Evolutionary conservation across 2,797 vertebrate species (phyloP).

Genomic region (Acipenser ruthenus): DNA sequence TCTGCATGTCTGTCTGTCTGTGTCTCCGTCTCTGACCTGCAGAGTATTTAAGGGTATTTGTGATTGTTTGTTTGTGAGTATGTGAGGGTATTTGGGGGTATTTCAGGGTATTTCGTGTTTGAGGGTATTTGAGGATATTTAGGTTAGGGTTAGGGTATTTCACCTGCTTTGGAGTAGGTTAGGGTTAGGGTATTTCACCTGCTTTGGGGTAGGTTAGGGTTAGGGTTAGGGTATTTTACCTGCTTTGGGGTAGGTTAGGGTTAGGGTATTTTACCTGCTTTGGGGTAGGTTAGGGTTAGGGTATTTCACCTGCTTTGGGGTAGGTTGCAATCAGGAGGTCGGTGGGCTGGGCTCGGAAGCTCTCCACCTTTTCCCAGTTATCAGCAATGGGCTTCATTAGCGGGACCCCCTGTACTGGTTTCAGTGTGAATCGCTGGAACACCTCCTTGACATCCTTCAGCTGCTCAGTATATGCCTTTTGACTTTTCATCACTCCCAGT

Average conservation of each 20-base stretch:
- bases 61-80: no score
- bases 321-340: slow-evolving; percentile 74
- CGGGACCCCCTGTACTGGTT: slow-evolving; percentile 49
- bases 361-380: slow-evolving; percentile 53
- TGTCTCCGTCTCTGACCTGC: no score
- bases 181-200: slow-evolving; percentile 26
- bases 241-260: slow-evolving; percentile 46
- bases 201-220: slow-evolving; percentile 43
- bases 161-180: no score
- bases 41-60: no score
- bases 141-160: no score
- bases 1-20: no score
- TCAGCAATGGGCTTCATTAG: slow-evolving; percentile 58
- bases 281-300: slow-evolving; percentile 18
- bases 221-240: slow-evolving; percentile 30
- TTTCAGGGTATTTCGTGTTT: no score
- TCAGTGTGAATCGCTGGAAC: slow-evolving; percentile 53
- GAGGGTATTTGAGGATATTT: no score
- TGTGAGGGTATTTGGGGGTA: no score
- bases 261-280: slow-evolving; percentile 34
- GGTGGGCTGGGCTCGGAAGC: slow-evolving; percentile 59
- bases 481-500: slow-evolving; percentile 11
- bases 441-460: slow-evolving; percentile 31
- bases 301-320: slow-evolving; percentile 71
- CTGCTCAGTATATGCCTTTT: slow-evolving; percentile 31